Evolutionary conservation across 2,888 invertebrate genomes (phyloP), one percentile per base, ranked within the genome.

Genomic region (Orchesella flavescens): DNA sequence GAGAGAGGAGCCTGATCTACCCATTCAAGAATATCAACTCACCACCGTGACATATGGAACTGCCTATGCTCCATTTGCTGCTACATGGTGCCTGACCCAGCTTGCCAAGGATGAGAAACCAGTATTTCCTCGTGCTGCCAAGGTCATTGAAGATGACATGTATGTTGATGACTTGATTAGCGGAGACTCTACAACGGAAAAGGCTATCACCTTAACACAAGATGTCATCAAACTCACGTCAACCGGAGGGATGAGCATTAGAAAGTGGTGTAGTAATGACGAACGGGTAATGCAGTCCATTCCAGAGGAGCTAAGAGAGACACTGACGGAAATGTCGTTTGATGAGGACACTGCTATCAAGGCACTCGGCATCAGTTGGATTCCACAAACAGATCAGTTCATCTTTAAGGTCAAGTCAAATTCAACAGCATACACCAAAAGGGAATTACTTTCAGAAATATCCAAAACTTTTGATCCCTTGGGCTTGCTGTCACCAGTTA

Each of bases 11-110:
- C 83, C 86, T 9, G 49, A 77, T 7, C 74, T 88, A 15, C 80
- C 86, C 10, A 69, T 89, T 3, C 61, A 80, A 19, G 83, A 84
- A 0, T 86, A 87, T 23, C 59, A 79, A 4, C 84, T 89, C 3
- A 68, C 68, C 4, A 89, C 89, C 1, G 87, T 90, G 4, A 90
- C 89, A 1, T 90, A 90, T 66, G 89, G 90, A 0, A 89, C 88
- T 1, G 86, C 89, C 10, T 80, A 88, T 3, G 88, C 89, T 1
- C 88, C 89, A 13, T 90, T 84, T 85, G 68, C 89, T 24, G 89
- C 89, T 1, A 87, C 86, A 0, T 55, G 89, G 55, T 86, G 85
- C 13, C 73, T 89, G 10, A 63, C 87, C 63, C 87, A 89, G 80
- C 66, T 89, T 19, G 89, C 89, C 0, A 9, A 81, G 0, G 88